Evolutionary conservation across 2,888 invertebrate species (phyloP), one percentile per base, ranked within the genome.

Genomic region (Ryuthela nishihirai): DNA sequence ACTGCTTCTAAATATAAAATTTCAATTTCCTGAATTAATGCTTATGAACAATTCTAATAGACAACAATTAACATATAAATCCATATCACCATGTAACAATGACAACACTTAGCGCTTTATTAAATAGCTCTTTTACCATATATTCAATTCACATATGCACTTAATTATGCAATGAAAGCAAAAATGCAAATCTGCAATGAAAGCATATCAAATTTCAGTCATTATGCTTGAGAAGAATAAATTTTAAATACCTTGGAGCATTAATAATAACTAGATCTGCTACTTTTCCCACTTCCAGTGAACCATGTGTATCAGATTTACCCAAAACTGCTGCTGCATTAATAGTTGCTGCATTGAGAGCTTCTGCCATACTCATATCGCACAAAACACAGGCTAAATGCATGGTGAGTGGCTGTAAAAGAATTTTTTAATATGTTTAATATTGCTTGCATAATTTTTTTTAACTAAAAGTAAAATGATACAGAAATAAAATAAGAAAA

Each of bases 271-370:
- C 63, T 43, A 82, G 64, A 67, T 82, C 81, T 2, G 74, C 82
- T 46, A 70, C 67, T 69, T 81, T 80, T 6, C 80, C 81, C 5
- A 70, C 67, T 67, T 79, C 77, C 15, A 81, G 67, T 1, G 81
- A 79, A 1, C 81, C 81, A 69, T 78, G 77, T 3, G 58, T 53
- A 20, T 50, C 25, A 1, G 65, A 64, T 44, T 50, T 59, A 9
- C 66, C 64, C 15, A 67, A 39, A 6, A 80, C 77, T 46, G 78
- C 76, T 7, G 82, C 82, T 0, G 81, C 75, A 70, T 82, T 82
- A 25, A 83, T 70, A 2, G 82, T 83, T 9, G 80, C 76, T 1
- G 81, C 81, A 10, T 76, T 75, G 23, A 82, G 69, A 1, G 78
- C 78, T 69, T 83, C 81, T 2, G 73, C 71, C 73, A 81, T 70